Evolutionary conservation across 2,113 vertebrate genomes (phyloP).

Genomic region (Oreamnos americanus): DNA sequence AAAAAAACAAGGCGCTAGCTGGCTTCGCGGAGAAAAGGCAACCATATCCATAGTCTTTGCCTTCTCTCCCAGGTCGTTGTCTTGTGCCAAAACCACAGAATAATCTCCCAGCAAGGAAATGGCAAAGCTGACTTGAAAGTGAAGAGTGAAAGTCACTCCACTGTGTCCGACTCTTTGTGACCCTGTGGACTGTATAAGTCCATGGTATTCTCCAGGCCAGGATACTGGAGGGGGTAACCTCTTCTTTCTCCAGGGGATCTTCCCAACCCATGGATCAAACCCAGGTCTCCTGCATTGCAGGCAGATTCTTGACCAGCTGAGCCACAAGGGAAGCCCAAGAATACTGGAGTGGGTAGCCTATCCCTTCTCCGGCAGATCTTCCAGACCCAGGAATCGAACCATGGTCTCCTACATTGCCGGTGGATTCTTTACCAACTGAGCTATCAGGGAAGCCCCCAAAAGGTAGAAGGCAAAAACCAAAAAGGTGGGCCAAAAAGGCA

Average conservation of each 20-base stretch:
- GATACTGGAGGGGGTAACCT: not conserved
- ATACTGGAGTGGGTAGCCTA: not conserved
- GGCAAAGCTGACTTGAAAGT: not conserved
- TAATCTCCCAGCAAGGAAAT: constrained; percentile 17
- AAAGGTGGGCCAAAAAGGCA: not conserved
- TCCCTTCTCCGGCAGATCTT: not conserved
- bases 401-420: not conserved
- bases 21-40: constrained; percentile 59
- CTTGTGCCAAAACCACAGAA: constrained; percentile 60
- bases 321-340: not conserved
- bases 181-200: not conserved
- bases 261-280: not conserved
- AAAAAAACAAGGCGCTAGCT: constrained; percentile 60
- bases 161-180: not conserved
- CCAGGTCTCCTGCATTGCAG: not conserved
- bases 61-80: constrained; percentile 41
- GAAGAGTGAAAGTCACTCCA: not conserved
- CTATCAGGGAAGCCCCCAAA: not conserved
- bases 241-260: not conserved
- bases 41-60: constrained; percentile 16
- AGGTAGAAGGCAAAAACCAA: not conserved
- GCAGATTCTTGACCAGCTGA: not conserved
- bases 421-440: not conserved
- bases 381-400: not conserved
- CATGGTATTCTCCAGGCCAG: not conserved